Conservation (phyloP, 2,888 invertebrate genomes). For the Nezara viridula region DNA sequence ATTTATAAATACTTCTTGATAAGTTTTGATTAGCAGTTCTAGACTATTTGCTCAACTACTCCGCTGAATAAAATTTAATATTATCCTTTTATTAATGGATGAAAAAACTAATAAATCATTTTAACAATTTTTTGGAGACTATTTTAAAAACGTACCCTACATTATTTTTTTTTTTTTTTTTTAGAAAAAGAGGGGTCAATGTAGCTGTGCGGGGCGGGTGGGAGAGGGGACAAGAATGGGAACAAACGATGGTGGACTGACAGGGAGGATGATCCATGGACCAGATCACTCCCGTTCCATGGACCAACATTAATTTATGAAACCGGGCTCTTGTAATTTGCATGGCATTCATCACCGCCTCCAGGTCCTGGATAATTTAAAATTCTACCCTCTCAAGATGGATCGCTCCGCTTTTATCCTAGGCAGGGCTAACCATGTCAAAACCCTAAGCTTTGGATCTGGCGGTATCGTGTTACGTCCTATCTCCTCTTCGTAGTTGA, state of each 20-base stretch:
- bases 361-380: constrained; percentile 48
- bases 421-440: background rate
- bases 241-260: background rate
- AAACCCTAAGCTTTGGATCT: background rate
- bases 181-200: too few relatives aligned
- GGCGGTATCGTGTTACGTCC: background rate
- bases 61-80: too few relatives aligned
- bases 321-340: background rate
- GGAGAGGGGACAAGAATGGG: background rate
- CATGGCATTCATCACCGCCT: constrained; percentile 36
- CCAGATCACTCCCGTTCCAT: background rate
- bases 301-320: constrained; percentile 11
- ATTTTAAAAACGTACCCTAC: too few relatives aligned
- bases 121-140: too few relatives aligned
- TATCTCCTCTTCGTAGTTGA: background rate
- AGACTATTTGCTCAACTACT: too few relatives aligned
- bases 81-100: too few relatives aligned
- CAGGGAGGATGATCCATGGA: background rate
- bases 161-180: too few relatives aligned
- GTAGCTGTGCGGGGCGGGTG: too few relatives aligned
- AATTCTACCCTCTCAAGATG: background rate
- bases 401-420: background rate
- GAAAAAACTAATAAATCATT: too few relatives aligned
- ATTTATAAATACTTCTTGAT: too few relatives aligned
- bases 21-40: too few relatives aligned